Conservation (phyloP, 2,888 invertebrate species). For the Venusia cambrica region DNA sequence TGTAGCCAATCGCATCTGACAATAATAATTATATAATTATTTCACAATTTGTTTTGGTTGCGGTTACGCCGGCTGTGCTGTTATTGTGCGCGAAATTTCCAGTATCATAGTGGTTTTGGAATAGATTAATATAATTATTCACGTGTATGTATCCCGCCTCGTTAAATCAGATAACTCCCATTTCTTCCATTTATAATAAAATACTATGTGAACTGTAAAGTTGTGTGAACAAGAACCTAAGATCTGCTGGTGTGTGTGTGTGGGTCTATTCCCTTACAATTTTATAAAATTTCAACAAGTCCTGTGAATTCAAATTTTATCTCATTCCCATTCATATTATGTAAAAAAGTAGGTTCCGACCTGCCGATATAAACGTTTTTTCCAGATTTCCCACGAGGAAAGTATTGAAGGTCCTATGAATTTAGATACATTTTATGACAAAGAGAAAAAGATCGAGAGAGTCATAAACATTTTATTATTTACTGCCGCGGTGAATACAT, state of each 20-base stretch:
- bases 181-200: too few relatives aligned
- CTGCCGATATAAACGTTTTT: constrained; percentile 27
- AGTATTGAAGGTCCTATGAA: constrained; percentile 25
- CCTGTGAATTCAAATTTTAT: too few relatives aligned
- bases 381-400: constrained; percentile 37
- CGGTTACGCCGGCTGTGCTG: constrained; percentile 4
- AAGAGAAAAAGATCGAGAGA: constrained; percentile 23
- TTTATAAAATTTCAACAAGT: too few relatives aligned
- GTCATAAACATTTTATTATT: constrained; percentile 25
- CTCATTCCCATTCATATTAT: constrained; percentile 8
- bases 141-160: too few relatives aligned
- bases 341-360: constrained; percentile 11
- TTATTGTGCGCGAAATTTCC: neutral
- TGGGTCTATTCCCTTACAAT: too few relatives aligned
- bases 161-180: too few relatives aligned
- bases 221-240: too few relatives aligned
- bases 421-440: constrained; percentile 33
- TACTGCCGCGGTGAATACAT: constrained; percentile 8
- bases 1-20: too few relatives aligned
- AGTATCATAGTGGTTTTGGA: too few relatives aligned
- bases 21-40: constrained; percentile 3
- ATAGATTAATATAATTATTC: too few relatives aligned
- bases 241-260: too few relatives aligned
- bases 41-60: constrained; percentile 6
- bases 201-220: too few relatives aligned